Percentiles rank a stretch among this genome's conserved stretches.
These are phyloP conservation scores for Lophotis ruficrista DNA, from an alignment of 2,113 vertebrate genomes.

Conservation along the genomic window DNA sequence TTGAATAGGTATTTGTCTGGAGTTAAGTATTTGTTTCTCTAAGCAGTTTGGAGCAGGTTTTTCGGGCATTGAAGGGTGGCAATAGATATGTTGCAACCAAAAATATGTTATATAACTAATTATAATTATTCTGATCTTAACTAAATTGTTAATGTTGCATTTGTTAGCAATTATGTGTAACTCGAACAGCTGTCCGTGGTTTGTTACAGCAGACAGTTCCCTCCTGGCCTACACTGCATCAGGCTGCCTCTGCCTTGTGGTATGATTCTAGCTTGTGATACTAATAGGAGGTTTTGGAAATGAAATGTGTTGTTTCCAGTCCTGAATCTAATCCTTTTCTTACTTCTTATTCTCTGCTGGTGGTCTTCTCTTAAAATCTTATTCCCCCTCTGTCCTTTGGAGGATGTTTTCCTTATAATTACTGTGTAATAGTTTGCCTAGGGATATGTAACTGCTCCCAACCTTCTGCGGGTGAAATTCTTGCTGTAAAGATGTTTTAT, in stretches of 20 bases:
- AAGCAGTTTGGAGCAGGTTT: neutral
- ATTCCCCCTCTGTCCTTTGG: neutral
- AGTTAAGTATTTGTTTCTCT: neutral
- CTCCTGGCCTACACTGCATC: neutral
- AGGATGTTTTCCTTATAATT: neutral
- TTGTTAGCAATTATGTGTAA: neutral
- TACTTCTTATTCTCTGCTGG: neutral
- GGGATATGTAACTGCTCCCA: neutral
- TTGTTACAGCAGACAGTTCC: neutral
- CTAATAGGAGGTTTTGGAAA: neutral
- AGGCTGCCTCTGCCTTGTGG: neutral
- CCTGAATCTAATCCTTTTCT: neutral
- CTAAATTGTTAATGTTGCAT: neutral
- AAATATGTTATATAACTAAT: neutral
- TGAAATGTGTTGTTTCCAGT: neutral
- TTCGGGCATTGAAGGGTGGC: fast-evolving
- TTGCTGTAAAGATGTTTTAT: constrained; percentile 18
- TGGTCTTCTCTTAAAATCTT: neutral
- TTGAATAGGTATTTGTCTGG: neutral
- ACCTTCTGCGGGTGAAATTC: neutral
- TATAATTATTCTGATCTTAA: neutral
- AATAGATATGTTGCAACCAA: neutral
- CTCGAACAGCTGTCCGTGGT: neutral
- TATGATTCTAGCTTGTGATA: neutral
- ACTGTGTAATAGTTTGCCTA: neutral